phyloP scores from a whole-genome alignment of 2,113 vertebrate genomes.

The Leptobrachium leishanense region DNA sequence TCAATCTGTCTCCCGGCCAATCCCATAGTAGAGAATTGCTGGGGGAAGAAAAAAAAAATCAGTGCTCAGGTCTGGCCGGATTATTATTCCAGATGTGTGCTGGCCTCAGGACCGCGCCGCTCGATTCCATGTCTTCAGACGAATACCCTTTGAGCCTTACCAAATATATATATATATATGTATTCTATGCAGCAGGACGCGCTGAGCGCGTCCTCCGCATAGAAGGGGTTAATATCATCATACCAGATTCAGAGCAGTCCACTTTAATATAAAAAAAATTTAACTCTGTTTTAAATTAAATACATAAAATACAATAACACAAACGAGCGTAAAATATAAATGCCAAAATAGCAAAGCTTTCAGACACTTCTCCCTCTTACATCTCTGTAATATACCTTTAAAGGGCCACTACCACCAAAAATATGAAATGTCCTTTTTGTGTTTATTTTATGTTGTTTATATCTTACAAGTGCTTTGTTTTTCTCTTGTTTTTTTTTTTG shows the following conservation, averaged over 20 bases:
- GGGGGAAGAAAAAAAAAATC: neutral
- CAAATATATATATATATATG: neutral
- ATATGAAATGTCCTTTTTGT: no score
- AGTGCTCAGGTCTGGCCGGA: neutral
- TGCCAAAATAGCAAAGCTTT: neutral
- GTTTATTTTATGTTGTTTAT: no score
- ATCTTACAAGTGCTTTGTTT: no score
- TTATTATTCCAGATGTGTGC: constrained; percentile 32
- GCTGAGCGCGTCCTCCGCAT: no score
- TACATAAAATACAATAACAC: no score
- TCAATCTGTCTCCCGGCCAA: constrained; percentile 11
- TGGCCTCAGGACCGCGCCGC: neutral
- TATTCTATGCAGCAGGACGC: no score
- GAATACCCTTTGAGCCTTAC: neutral
- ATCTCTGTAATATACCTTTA: neutral
- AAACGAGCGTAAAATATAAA: neutral
- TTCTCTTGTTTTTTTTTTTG: no score
- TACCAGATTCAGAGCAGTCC: no score
- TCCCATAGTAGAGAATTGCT: neutral
- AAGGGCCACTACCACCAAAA: neutral
- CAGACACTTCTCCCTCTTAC: neutral
- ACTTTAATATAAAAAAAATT: no score
- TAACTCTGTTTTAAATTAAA: no score
- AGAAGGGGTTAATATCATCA: no score
- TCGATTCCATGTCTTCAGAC: neutral